phyloP scores from a whole-genome alignment of 2,797 vertebrate genomes.

The Pipistrellus kuhlii region DNA sequence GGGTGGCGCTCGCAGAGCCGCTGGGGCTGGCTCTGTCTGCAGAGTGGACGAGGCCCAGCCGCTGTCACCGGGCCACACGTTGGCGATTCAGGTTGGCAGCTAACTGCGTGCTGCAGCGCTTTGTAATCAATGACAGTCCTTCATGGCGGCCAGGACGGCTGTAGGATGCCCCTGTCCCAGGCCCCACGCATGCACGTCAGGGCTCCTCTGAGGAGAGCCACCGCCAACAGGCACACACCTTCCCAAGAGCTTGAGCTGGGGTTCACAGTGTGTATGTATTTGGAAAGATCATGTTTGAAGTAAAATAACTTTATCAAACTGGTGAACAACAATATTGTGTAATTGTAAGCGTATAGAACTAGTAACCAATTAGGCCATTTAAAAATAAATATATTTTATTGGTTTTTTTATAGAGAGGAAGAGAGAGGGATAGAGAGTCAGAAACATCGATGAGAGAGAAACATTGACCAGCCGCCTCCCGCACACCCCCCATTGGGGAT shows the following conservation, averaged over 20 bases:
- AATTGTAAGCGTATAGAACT: too few species aligned
- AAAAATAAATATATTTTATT: too few species aligned
- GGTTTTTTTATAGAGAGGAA: too few species aligned
- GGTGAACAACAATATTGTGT: too few species aligned
- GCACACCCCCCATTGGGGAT: too few species aligned
- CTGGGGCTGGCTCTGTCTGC: neutral
- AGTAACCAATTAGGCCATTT: too few species aligned
- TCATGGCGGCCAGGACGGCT: neutral
- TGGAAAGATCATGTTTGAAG: too few species aligned
- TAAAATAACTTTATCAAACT: too few species aligned
- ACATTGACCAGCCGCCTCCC: too few species aligned
- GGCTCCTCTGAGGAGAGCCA: neutral
- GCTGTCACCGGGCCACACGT: neutral
- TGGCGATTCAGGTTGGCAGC: neutral
- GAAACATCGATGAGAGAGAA: too few species aligned
- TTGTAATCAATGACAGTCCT: neutral
- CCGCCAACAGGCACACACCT: neutral
- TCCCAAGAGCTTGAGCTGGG: neutral
- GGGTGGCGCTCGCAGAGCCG: neutral
- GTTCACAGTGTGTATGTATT: neutral
- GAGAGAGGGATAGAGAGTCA: too few species aligned
- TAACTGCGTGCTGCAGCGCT: neutral
- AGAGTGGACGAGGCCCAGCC: rapidly evolving
- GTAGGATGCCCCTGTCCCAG: neutral
- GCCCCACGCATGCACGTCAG: neutral